Conservation (phyloP, 1,140 invertebrate genomes). For the Drosophila tristis region DNA sequence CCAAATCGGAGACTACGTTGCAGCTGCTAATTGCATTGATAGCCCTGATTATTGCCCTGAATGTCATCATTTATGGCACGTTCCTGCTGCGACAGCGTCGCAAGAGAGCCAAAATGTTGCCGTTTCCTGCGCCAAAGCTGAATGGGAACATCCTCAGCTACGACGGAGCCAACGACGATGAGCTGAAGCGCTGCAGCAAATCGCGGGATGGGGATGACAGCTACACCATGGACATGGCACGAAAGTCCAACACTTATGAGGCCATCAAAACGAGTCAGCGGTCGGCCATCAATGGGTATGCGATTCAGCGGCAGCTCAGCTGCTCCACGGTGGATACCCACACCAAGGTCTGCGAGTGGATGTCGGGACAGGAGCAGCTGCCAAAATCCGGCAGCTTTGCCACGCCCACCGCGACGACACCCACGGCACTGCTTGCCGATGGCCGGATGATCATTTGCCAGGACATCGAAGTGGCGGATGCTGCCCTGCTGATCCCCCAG, state of each 20-base stretch:
- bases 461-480: slow-evolving; percentile 78
- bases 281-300: slow-evolving; percentile 85
- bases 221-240: slow-evolving; percentile 72
- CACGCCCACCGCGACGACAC: slow-evolving; percentile 83
- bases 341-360: slow-evolving; percentile 94
- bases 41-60: slow-evolving; percentile 92
- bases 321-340: slow-evolving; percentile 92
- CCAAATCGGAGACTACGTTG: slow-evolving; percentile 86
- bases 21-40: slow-evolving; percentile 91
- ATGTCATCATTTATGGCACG: slow-evolving; percentile 85
- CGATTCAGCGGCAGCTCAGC: slow-evolving; percentile 89
- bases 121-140: slow-evolving; percentile 62
- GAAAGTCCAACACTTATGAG: slow-evolving; percentile 86
- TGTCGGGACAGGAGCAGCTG: slow-evolving; percentile 87
- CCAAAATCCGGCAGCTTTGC: slow-evolving; percentile 75
- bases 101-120: slow-evolving; percentile 50
- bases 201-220: slow-evolving; percentile 83
- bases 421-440: slow-evolving; percentile 86
- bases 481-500: slow-evolving; percentile 66
- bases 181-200: slow-evolving; percentile 77
- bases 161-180: slow-evolving; percentile 83
- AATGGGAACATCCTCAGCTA: slow-evolving; percentile 75
- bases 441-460: slow-evolving; percentile 79
- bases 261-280: slow-evolving; percentile 84
- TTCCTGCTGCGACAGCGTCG: slow-evolving; percentile 73